Percentiles rank a stretch among this genome's conserved stretches.
Conservation (phyloP, 2,888 invertebrate genomes). For the Chymomyza caudatula region DNA sequence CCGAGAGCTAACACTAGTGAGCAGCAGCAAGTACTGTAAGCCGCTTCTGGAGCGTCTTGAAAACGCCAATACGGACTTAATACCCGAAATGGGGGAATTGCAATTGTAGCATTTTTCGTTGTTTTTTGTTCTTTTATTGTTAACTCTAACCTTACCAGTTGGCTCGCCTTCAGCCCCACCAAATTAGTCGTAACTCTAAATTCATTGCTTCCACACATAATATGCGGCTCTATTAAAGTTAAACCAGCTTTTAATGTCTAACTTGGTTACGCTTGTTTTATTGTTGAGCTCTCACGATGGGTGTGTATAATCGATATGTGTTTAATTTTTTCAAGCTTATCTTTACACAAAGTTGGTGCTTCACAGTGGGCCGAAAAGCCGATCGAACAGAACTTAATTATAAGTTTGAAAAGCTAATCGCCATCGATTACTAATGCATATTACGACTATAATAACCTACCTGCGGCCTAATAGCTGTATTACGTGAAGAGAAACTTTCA, state of each 20-base stretch:
- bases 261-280: constrained; percentile 4
- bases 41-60: constrained; percentile 39
- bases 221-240: neutral
- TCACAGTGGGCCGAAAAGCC: neutral
- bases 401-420: neutral
- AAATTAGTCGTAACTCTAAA: constrained; percentile 35
- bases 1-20: constrained; percentile 22
- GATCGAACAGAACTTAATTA: neutral
- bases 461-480: too few species aligned
- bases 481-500: too few species aligned
- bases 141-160: neutral
- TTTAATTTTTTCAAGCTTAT: constrained; percentile 4
- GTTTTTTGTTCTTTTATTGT: neutral
- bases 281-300: constrained; percentile 30
- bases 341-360: neutral
- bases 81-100: neutral
- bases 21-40: constrained; percentile 29
- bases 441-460: too few species aligned
- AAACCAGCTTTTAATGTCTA: neutral
- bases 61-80: neutral
- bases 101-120: neutral
- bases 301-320: constrained; percentile 45
- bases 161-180: neutral
- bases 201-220: neutral
- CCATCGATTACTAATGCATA: neutral